Evolutionary conservation across 2,888 invertebrate species (phyloP).

Genomic region (Isoperla grammatica): DNA sequence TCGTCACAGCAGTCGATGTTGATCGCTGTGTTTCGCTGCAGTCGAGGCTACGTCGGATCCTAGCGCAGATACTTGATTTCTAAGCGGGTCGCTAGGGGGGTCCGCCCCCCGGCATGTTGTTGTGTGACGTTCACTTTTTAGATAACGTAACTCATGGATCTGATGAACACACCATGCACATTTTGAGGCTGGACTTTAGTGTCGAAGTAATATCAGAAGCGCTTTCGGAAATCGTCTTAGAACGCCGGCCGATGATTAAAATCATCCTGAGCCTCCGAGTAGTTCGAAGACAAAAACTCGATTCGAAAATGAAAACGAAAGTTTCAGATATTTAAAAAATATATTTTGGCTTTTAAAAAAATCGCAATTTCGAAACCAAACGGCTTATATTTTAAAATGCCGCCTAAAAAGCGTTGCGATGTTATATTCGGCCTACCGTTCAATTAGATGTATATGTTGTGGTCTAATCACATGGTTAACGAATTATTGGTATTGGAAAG

Average conservation of each 20-base stretch:
- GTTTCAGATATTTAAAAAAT: too few species aligned
- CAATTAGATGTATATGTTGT: slow-evolving; percentile 6
- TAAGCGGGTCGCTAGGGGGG: too few species aligned
- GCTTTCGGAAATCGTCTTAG: slow-evolving; percentile 1
- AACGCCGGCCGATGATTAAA: slow-evolving; percentile 8
- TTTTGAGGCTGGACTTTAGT: slow-evolving; percentile 12
- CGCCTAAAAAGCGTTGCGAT: slow-evolving; percentile 3
- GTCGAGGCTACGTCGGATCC: too few species aligned
- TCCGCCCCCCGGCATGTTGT: too few species aligned
- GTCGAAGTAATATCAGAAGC: slow-evolving; percentile 2
- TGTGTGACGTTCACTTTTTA: too few species aligned
- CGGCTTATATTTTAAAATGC: background rate
- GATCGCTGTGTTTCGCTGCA: too few species aligned
- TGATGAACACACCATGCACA: slow-evolving; percentile 1
- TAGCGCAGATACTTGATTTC: too few species aligned
- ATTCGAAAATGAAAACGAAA: too few species aligned
- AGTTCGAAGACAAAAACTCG: background rate
- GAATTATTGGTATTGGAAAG: background rate
- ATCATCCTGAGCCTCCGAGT: slow-evolving; percentile 15
- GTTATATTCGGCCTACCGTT: slow-evolving; percentile 2
- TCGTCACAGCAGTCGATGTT: too few species aligned
- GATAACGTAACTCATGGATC: background rate
- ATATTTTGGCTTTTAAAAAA: too few species aligned
- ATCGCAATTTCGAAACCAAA: too few species aligned
- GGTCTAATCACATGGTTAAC: background rate